A percentile compares a stretch with the other conserved stretches of the same genome.
These are phyloP conservation scores for Chelonoidis abingdonii DNA, from an alignment of 2,113 vertebrate genomes.

Conservation along the genomic window DNA sequence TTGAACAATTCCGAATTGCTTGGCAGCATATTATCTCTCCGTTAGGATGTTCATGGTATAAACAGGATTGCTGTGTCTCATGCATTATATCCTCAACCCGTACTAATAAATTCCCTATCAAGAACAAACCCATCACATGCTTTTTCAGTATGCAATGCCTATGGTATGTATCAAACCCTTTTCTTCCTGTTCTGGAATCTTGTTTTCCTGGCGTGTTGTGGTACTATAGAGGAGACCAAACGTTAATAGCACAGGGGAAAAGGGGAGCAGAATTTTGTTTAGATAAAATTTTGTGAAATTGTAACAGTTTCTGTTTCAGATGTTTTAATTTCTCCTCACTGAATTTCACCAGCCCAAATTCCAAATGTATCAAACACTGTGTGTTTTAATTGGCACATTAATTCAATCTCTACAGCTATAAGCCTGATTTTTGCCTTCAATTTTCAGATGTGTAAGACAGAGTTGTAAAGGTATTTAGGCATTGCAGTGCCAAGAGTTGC, in stretches of 20 bases:
- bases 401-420: not conserved
- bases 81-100: not conserved
- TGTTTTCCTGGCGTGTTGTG: not conserved
- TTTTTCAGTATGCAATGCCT: not conserved
- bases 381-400: not conserved
- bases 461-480: too few relatives aligned
- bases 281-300: not conserved
- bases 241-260: not conserved
- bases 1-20: not conserved
- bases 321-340: not conserved
- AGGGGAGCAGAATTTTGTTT: not conserved
- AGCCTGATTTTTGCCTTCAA: not conserved
- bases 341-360: not conserved
- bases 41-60: not conserved
- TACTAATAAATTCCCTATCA: not conserved
- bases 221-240: not conserved
- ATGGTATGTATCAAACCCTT: too few relatives aligned
- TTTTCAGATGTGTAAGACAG: too few relatives aligned
- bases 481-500: too few relatives aligned
- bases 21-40: not conserved
- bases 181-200: not conserved
- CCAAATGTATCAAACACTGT: not conserved
- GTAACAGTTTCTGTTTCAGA: not conserved
- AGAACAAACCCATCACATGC: not conserved
- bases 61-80: not conserved